Percentiles rank a stretch among this genome's conserved stretches.
These are phyloP conservation scores for Aulostomus chinensis DNA, from an alignment of 2,797 vertebrate genomes.

Conservation along the genomic window DNA sequence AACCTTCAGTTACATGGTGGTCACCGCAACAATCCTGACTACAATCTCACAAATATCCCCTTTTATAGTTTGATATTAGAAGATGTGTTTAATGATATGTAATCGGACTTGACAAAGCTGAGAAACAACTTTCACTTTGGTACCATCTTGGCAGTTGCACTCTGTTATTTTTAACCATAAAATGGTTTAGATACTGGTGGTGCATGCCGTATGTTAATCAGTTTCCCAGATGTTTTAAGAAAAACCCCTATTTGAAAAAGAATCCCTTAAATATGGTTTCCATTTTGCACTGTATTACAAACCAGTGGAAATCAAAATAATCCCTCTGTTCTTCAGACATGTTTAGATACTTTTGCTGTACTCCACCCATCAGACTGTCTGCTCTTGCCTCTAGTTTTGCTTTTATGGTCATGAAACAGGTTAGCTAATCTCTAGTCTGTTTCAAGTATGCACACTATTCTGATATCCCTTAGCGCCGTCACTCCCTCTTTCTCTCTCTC, in stretches of 20 bases:
- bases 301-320: slow-evolving; percentile 19
- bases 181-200: not conserved
- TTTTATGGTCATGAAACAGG: slow-evolving; percentile 56
- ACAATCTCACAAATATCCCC: too few species aligned
- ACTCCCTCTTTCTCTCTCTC: slow-evolving; percentile 49
- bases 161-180: not conserved
- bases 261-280: slow-evolving; percentile 1
- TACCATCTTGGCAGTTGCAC: not conserved
- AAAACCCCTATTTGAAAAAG: not conserved
- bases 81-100: not conserved
- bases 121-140: not conserved
- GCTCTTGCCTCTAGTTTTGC: slow-evolving; percentile 5
- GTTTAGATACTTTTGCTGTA: slow-evolving; percentile 16
- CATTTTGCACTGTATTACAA: too few species aligned
- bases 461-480: slow-evolving; percentile 36
- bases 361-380: slow-evolving; percentile 2
- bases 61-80: too few species aligned
- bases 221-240: not conserved
- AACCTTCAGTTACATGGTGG: not conserved
- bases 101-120: not conserved
- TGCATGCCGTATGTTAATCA: slow-evolving; percentile 1
- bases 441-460: slow-evolving; percentile 55
- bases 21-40: not conserved
- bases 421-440: slow-evolving; percentile 56
- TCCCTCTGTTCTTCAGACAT: not conserved